phyloP scores from a whole-genome alignment of 2,888 invertebrate genomes.

The Spialia ferax region DNA sequence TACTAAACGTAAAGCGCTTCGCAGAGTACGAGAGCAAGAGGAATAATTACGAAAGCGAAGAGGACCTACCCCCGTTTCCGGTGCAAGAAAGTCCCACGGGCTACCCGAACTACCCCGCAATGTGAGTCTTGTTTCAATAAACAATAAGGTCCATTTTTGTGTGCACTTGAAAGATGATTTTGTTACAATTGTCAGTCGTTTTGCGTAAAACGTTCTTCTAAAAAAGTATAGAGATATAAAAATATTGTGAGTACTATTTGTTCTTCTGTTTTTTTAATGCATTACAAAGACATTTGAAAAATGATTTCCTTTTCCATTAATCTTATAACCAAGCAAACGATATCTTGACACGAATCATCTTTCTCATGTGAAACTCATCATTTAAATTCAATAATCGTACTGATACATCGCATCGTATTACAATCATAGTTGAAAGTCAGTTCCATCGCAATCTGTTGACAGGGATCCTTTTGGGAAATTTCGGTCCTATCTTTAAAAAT shows the following conservation, averaged over 20 bases:
- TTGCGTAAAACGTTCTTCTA: not conserved
- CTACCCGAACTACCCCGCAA: conserved; percentile 65
- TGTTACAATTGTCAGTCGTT: conserved; percentile 12
- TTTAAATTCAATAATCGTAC: not conserved
- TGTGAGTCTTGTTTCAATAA: conserved; percentile 60
- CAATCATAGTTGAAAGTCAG: not conserved
- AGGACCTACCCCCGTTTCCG: conserved; percentile 90
- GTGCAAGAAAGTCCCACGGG: conserved; percentile 83
- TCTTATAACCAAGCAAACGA: too few relatives aligned
- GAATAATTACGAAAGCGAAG: conserved; percentile 85
- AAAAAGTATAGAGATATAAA: not conserved
- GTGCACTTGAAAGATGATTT: conserved; percentile 5
- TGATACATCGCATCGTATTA: not conserved
- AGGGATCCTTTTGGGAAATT: not conserved
- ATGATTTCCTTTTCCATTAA: too few relatives aligned
- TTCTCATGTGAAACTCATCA: not conserved
- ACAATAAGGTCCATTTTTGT: not conserved
- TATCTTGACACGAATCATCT: not conserved
- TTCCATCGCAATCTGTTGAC: not conserved
- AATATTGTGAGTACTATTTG: too few relatives aligned
- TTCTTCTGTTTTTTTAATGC: too few relatives aligned
- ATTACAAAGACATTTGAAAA: too few relatives aligned
- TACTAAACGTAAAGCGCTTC: conserved; percentile 39
- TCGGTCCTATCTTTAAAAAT: not conserved
- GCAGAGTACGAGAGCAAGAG: conserved; percentile 69